phyloP scores from a whole-genome alignment of 2,797 vertebrate species.

The Mormyrops boulengeri region DNA sequence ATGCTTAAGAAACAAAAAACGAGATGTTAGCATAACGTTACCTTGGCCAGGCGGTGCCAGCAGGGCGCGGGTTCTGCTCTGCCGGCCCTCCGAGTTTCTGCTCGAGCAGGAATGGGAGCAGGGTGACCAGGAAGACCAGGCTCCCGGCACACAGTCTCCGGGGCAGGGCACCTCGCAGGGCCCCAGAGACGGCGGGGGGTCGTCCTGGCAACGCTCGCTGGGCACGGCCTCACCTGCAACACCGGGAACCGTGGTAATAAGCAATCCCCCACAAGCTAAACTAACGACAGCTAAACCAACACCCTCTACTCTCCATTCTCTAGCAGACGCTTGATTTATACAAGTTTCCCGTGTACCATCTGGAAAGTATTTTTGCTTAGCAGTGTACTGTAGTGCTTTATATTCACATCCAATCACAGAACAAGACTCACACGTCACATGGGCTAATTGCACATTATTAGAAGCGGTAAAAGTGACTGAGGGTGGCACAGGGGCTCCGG shows the following conservation, averaged over 20 bases:
- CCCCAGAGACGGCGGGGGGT: constrained; percentile 44
- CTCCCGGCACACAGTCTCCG: constrained; percentile 63
- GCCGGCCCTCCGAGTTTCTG: constrained; percentile 64
- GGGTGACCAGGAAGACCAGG: constrained; percentile 68
- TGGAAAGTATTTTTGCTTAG: not conserved
- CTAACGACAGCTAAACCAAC: not conserved
- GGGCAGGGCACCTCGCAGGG: constrained; percentile 67
- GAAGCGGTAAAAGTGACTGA: not conserved
- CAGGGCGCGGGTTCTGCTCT: constrained; percentile 62
- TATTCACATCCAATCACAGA: not conserved
- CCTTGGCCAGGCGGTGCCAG: constrained; percentile 67
- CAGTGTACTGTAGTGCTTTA: not conserved
- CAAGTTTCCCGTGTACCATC: not conserved
- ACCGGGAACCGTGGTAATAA: not conserved
- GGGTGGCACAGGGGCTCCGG: not conserved
- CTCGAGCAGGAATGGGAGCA: constrained; percentile 72
- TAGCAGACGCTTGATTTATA: not conserved
- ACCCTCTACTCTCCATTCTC: not conserved
- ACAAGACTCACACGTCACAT: not conserved
- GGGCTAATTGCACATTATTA: not conserved
- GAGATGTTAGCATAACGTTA: constrained; percentile 31
- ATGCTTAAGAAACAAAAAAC: not conserved
- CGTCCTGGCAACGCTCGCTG: constrained; percentile 53
- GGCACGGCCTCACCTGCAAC: constrained; percentile 62
- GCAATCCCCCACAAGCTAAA: not conserved